Base-by-base conservation (phyloP, 2,888 invertebrate genomes). In the Drosophila rubida region DNA sequence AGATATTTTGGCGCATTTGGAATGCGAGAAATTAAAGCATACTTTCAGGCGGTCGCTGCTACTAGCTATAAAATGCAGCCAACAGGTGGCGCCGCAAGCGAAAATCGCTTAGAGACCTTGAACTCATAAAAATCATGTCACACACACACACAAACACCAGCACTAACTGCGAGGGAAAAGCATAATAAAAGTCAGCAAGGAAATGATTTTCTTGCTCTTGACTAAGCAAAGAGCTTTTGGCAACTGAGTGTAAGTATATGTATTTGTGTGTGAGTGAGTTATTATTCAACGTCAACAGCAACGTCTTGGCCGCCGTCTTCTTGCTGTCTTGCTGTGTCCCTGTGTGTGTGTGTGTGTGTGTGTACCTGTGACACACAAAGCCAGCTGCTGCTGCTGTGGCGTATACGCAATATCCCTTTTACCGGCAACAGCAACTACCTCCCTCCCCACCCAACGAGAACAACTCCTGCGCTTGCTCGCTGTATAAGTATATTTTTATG, bases 41-140 rank as follows among this genome's bases (percentile, higher is more conserved):
- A 69, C 50, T 55, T 53, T 49, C 7, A n/a, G 48, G 78, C 51
- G 14, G 16, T 37, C 35, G 35, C 8, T 22, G 13, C 6, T 14
- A 41, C 32, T 14, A 27, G 57, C 50, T 51, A 65, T 61, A 57
- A 73, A 59, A 57, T 14, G 46, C 23, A 30, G 71, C 44, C 87
- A 83, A 86, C 86, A 83, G 82, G 82, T 86, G 77, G 84, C 84
- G 81, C 55, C 50, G 50, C 60, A 66, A 78, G 81, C 78, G 61
- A 76, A 78, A 80, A 68, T 71, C 74, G 64, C 69, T 65, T 71
- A 50, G 81, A 88, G 90, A 90, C 90, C 90, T 90, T 90, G 90
- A 90, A 90, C 90, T 81, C 90, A 77, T 88, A 89, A 89, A 83
- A 90, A 89, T 88, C 86, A 88, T 89, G 88, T 85, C 51, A 78